Evolutionary conservation across 2,888 invertebrate species (phyloP).

Genomic region (Aquatica leii): DNA sequence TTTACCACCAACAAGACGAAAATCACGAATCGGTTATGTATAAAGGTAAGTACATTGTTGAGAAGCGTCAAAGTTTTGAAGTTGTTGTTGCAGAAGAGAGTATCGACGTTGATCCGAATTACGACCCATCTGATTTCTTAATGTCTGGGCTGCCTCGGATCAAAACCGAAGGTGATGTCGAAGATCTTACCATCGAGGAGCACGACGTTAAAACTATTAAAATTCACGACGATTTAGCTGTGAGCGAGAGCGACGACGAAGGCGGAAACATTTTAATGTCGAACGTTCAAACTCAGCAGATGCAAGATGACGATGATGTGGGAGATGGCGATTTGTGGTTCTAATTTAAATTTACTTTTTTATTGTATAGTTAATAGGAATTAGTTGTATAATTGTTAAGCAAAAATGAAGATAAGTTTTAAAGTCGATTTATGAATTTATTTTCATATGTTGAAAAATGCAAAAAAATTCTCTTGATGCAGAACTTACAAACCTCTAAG

Average conservation of each 20-base stretch:
- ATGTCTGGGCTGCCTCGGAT: constrained; percentile 63
- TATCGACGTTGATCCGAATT: constrained; percentile 81
- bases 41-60: constrained; percentile 47
- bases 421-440: no score
- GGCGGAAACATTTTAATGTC: constrained; percentile 39
- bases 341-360: constrained; percentile 50
- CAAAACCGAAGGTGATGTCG: constrained; percentile 44
- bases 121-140: constrained; percentile 87
- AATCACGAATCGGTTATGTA: constrained; percentile 50
- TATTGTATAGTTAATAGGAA: background rate
- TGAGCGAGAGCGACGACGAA: constrained; percentile 81
- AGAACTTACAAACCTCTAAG: no score
- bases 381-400: no score
- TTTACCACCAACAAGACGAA: constrained; percentile 63
- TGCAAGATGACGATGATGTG: constrained; percentile 62
- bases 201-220: constrained; percentile 63
- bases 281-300: constrained; percentile 41
- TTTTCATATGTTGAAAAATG: no score
- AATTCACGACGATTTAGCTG: constrained; percentile 77
- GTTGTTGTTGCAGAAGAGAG: constrained; percentile 67
- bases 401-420: no score
- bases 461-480: no score
- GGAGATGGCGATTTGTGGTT: constrained; percentile 69
- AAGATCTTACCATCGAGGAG: constrained; percentile 44
- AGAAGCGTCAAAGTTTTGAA: constrained; percentile 18